phyloP scores from a whole-genome alignment of 2,888 invertebrate genomes.

The Agriopis aurantiaria region DNA sequence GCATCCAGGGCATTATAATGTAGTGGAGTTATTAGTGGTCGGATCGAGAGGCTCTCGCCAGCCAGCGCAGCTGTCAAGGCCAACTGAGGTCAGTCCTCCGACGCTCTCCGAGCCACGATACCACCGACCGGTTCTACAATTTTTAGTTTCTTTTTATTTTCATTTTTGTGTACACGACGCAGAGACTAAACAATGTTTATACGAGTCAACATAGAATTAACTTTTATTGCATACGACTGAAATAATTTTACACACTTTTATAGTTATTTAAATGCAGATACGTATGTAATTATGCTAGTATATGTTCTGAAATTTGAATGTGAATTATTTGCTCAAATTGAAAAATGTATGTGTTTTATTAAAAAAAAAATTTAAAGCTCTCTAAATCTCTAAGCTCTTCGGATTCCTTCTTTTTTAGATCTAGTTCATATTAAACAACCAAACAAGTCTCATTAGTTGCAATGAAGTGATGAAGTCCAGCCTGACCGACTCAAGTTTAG shows the following conservation, averaged over 20 bases:
- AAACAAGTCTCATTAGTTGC: constrained; percentile 14
- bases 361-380: neutral
- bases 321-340: constrained; percentile 18
- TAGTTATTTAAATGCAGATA: constrained; percentile 42
- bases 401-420: neutral
- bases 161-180: constrained; percentile 85
- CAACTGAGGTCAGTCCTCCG: constrained; percentile 85
- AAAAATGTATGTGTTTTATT: constrained; percentile 1
- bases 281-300: constrained; percentile 34
- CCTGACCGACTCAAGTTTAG: constrained; percentile 10
- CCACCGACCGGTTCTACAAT: constrained; percentile 84
- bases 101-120: constrained; percentile 82
- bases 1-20: constrained; percentile 78
- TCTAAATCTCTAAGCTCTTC: neutral
- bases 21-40: constrained; percentile 84
- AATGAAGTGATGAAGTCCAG: neutral
- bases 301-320: constrained; percentile 22
- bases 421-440: constrained; percentile 3
- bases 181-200: constrained; percentile 86
- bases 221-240: constrained; percentile 76
- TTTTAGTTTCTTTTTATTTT: constrained; percentile 86
- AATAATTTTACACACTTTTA: constrained; percentile 60
- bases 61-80: constrained; percentile 85
- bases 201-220: constrained; percentile 81
- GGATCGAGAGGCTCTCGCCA: constrained; percentile 77